Evolutionary conservation across 2,113 vertebrate species (phyloP).

Genomic region (Delphinus delphis): DNA sequence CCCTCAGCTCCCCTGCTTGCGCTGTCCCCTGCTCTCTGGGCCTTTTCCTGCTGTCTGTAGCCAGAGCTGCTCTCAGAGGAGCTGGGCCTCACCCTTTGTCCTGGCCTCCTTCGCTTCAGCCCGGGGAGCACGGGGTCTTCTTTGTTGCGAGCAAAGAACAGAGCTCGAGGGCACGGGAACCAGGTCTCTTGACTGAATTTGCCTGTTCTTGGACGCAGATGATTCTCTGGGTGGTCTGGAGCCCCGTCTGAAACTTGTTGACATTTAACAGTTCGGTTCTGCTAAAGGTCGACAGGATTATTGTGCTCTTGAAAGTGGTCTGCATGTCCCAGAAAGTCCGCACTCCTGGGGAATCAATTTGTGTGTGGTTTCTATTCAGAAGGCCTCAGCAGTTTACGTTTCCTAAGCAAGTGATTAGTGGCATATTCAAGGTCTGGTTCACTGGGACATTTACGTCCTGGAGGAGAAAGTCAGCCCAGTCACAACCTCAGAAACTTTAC

Average conservation of each 20-base stretch:
- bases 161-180: neutral
- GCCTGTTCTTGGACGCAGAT: neutral
- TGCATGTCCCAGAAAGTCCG: slow-evolving; percentile 45
- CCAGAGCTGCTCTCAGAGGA: neutral
- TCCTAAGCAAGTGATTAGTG: slow-evolving; percentile 49
- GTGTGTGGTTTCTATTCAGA: slow-evolving; percentile 68
- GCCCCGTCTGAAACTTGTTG: slow-evolving; percentile 40
- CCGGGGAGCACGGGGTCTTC: neutral
- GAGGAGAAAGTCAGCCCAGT: neutral
- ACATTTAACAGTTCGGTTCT: slow-evolving; percentile 41
- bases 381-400: slow-evolving; percentile 54
- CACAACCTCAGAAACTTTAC: neutral
- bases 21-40: neutral
- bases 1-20: neutral
- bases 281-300: slow-evolving; percentile 49
- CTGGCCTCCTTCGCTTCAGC: neutral
- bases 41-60: neutral
- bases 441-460: slow-evolving; percentile 17
- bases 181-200: neutral
- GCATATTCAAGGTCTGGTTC: slow-evolving; percentile 62
- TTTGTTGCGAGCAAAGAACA: neutral
- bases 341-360: slow-evolving; percentile 51
- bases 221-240: slow-evolving; percentile 4
- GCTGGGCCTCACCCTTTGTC: neutral
- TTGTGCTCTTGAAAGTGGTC: slow-evolving; percentile 54